These are phyloP conservation scores for Pseudomugil tenellus DNA, from an alignment of 2,797 vertebrate genomes.

Conservation along the genomic window DNA sequence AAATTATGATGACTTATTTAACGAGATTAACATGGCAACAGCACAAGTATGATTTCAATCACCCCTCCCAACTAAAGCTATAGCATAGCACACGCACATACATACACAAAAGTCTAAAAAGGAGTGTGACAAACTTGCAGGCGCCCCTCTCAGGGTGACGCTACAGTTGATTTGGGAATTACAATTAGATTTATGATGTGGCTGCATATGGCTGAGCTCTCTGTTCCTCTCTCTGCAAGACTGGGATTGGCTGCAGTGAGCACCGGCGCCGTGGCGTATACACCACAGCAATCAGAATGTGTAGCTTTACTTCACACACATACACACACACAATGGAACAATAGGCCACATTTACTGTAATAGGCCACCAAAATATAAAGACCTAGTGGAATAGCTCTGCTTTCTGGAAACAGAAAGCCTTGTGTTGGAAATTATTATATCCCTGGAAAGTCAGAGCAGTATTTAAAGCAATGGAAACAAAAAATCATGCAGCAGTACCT, in stretches of 20 bases:
- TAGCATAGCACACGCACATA: constrained; percentile 45
- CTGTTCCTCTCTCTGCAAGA: constrained; percentile 72
- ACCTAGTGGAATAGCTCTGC: constrained; percentile 58
- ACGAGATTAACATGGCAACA: constrained; percentile 78
- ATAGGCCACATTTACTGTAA: constrained; percentile 74
- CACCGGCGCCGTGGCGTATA: constrained; percentile 72
- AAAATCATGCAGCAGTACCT: constrained; percentile 48
- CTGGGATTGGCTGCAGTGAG: constrained; percentile 80
- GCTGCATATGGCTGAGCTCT: constrained; percentile 81
- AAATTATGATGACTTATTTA: constrained; percentile 82
- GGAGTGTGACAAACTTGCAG: constrained; percentile 75
- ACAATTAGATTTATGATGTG: constrained; percentile 86
- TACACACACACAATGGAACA: constrained; percentile 57
- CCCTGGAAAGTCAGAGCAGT: constrained; percentile 50
- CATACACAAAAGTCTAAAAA: constrained; percentile 51
- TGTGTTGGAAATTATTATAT: constrained; percentile 71
- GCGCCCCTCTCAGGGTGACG: constrained; percentile 73
- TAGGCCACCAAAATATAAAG: constrained; percentile 69
- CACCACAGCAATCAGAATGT: constrained; percentile 73
- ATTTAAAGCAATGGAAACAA: constrained; percentile 58
- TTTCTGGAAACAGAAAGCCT: constrained; percentile 66
- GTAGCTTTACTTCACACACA: constrained; percentile 64
- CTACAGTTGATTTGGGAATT: constrained; percentile 81
- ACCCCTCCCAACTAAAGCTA: constrained; percentile 49
- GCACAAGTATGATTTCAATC: constrained; percentile 78